Base-by-base conservation (phyloP, 2,797 vertebrate species). In the Esox masquinongy region DNA sequence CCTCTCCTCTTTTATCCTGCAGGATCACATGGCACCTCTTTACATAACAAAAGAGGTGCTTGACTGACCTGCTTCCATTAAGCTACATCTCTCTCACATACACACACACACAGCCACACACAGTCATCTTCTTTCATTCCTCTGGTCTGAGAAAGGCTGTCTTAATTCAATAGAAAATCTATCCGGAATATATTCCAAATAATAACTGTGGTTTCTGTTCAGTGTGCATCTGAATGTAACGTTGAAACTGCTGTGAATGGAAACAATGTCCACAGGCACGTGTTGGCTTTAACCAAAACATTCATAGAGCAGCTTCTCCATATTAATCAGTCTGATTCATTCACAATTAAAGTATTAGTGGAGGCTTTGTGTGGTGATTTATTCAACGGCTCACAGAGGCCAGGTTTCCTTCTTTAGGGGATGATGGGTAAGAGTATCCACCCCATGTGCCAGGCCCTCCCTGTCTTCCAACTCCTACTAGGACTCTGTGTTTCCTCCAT, bases 31-130 rank as follows among this genome's bases (percentile, higher is more conserved):
- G 89, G 88, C 93, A 79, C 72, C 80, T 87, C 90, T 95, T 94
- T 94, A 94, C 92, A 93, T 94, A 92, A 94, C 85, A 94, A 95
- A 95, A 94, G 94, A 92, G 89, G 88, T 84, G 87, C 88, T 88
- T 83, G 88, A 79, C 88, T 69, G 74, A 80, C 82, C 78, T 22
- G 77, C 84, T 88, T 87, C 85, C 84, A 82, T 80, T 83, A 87
- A 86, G 85, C 87, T 81, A 78, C 79, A 49, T 79, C 78, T 81
- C 7, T 7, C 7, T 7, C n/a, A 9, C 53, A 56, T 22, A 56
- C 53, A 56, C 19, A 19, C 19, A 19, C 53, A 22, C 19, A 53
- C 5, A 53, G 4, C 5, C 17, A 53, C 50, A 53, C 50, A 53
- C 53, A 56, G 19, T 56, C 53, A 56, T 39, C 36, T 39, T 39